Conservation (phyloP, 64 coral and sea anemone genomes). For the Montipora foliosa region DNA sequence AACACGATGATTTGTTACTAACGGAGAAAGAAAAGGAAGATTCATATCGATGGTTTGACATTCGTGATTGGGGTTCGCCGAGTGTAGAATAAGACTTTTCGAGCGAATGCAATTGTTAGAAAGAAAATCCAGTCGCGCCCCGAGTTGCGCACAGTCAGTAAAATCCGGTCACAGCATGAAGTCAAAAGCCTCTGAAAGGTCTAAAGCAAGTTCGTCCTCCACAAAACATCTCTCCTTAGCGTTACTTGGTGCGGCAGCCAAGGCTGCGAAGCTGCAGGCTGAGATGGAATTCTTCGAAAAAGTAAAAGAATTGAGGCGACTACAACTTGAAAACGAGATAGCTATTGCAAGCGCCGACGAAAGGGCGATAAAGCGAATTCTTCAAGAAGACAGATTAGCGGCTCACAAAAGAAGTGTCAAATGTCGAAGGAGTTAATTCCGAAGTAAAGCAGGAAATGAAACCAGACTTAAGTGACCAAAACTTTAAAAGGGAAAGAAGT, state of each 20-base stretch:
- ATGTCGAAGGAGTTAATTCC: neutral
- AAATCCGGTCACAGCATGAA: neutral
- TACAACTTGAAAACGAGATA: slow-evolving; percentile 50
- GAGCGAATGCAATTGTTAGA: slow-evolving; percentile 34
- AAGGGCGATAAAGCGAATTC: slow-evolving; percentile 22
- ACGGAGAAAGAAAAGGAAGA: neutral
- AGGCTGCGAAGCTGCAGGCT: slow-evolving; percentile 43
- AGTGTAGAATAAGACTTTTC: slow-evolving; percentile 19
- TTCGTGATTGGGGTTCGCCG: neutral
- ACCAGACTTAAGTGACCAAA: too few species aligned
- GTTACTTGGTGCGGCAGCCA: slow-evolving; percentile 20
- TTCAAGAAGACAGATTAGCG: neutral
- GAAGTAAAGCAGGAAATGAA: neutral
- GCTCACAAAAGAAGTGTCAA: too few species aligned
- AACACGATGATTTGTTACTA: neutral
- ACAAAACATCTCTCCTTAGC: slow-evolving; percentile 1
- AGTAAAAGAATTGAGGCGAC: slow-evolving; percentile 27
- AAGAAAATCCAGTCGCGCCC: neutral
- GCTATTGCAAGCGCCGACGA: slow-evolving; percentile 34
- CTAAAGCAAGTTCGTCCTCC: neutral
- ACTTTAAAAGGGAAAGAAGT: too few species aligned
- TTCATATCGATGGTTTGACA: neutral
- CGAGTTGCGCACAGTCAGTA: neutral
- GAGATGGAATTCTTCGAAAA: slow-evolving; percentile 40
- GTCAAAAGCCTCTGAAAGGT: neutral